These are phyloP conservation scores for Camptogramma bilineatum DNA, from an alignment of 2,888 invertebrate genomes.

Conservation along the genomic window DNA sequence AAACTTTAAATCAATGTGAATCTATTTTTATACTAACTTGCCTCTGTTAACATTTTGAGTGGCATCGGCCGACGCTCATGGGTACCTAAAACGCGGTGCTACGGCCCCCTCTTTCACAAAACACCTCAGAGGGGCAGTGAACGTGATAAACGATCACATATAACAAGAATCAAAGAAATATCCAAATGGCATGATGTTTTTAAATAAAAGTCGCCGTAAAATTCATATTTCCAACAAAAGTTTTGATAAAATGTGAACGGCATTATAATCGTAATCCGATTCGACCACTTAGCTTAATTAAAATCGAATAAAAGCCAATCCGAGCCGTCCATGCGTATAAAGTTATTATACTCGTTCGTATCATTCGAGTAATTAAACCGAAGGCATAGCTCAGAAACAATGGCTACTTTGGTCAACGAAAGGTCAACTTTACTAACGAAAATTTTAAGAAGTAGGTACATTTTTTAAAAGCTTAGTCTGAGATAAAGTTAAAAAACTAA, in stretches of 20 bases:
- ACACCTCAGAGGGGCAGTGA: no score
- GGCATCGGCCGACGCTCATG: neutral
- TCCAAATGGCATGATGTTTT: neutral
- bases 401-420: neutral
- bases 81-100: no score
- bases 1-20: constrained; percentile 38
- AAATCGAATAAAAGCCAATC: constrained; percentile 33
- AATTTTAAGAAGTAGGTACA: no score
- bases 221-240: constrained; percentile 6
- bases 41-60: constrained; percentile 28
- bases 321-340: constrained; percentile 24
- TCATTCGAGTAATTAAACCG: constrained; percentile 37
- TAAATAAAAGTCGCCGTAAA: neutral
- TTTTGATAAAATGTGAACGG: constrained; percentile 12
- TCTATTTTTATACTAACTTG: constrained; percentile 36
- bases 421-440: neutral
- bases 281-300: constrained; percentile 32
- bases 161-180: neutral
- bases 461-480: no score
- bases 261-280: constrained; percentile 26
- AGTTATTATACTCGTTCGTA: constrained; percentile 33
- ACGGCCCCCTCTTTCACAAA: no score
- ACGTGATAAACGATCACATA: neutral
- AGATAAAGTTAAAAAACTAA: no score
- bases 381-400: neutral